Percentiles rank a stretch among this genome's conserved stretches.
Evolutionary conservation across 2,113 vertebrate genomes (phyloP).

Genomic region (Pipa parva): DNA sequence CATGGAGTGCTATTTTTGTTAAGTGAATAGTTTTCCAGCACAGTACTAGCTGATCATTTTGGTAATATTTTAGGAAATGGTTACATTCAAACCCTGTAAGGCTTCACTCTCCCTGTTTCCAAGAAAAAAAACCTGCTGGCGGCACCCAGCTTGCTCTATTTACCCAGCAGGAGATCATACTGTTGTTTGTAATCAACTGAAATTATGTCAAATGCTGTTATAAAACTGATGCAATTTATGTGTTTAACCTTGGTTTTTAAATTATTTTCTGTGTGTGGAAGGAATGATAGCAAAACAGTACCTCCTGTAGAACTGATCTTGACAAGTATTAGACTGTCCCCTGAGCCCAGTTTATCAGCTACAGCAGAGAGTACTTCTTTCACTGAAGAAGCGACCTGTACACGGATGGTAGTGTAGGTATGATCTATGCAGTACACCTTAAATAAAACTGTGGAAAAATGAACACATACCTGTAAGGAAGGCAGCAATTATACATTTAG

Average conservation of each 20-base stretch:
- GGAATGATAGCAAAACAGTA: constrained; percentile 54
- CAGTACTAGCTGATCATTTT: constrained; percentile 33
- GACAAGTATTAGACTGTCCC: constrained; percentile 84
- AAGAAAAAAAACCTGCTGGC: constrained; percentile 18
- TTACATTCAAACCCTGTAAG: constrained; percentile 21
- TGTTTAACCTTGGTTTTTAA: constrained; percentile 44
- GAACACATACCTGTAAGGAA: neutral
- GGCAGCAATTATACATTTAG: too few species aligned
- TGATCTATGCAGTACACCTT: constrained; percentile 96
- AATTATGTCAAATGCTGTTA: constrained; percentile 36
- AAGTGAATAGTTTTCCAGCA: constrained; percentile 33
- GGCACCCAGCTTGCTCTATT: constrained; percentile 42
- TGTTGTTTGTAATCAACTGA: constrained; percentile 43
- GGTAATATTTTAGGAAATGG: constrained; percentile 37
- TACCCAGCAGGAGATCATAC: constrained; percentile 32
- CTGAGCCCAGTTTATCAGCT: constrained; percentile 90
- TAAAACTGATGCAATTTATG: constrained; percentile 38
- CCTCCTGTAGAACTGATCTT: constrained; percentile 93
- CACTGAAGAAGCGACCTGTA: constrained; percentile 80
- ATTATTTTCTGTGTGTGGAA: constrained; percentile 35
- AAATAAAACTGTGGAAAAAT: constrained; percentile 76
- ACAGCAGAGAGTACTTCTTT: constrained; percentile 84
- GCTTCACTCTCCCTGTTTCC: constrained; percentile 16
- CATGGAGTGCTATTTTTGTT: constrained; percentile 21
- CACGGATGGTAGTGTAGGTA: constrained; percentile 93